Conservation (phyloP, 2,888 invertebrate genomes). For the Eulithis testata region DNA sequence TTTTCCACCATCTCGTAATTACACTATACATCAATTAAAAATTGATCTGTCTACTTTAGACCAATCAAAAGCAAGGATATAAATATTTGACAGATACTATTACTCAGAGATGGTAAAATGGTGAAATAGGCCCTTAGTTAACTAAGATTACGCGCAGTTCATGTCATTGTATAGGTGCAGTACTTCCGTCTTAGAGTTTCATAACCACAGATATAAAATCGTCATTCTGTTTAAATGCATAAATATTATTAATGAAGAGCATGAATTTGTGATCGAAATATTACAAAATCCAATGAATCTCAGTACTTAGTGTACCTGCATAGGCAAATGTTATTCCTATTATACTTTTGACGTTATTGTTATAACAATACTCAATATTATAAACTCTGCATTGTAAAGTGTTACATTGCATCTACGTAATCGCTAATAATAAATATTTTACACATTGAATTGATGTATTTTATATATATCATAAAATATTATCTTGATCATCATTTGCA, state of each 20-base stretch:
- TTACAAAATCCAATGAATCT: slow-evolving; percentile 4
- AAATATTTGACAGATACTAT: too few relatives aligned
- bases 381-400: slow-evolving; percentile 3
- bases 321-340: background rate
- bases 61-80: too few relatives aligned
- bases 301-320: background rate
- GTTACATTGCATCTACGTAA: background rate
- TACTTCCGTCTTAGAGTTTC: too few relatives aligned
- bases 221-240: too few relatives aligned
- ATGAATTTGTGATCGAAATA: background rate
- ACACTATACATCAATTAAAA: too few relatives aligned
- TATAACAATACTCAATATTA: slow-evolving; percentile 6
- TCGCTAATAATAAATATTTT: background rate
- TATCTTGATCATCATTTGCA: background rate
- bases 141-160: too few relatives aligned
- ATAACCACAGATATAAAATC: too few relatives aligned
- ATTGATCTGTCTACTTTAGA: too few relatives aligned
- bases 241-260: background rate
- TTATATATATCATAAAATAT: background rate
- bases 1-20: too few relatives aligned
- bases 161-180: too few relatives aligned
- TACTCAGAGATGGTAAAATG: too few relatives aligned
- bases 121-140: too few relatives aligned
- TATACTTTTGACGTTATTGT: background rate
- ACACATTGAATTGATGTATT: background rate